Conservation (phyloP, 2,113 vertebrate genomes). For the Heterotis niloticus region DNA sequence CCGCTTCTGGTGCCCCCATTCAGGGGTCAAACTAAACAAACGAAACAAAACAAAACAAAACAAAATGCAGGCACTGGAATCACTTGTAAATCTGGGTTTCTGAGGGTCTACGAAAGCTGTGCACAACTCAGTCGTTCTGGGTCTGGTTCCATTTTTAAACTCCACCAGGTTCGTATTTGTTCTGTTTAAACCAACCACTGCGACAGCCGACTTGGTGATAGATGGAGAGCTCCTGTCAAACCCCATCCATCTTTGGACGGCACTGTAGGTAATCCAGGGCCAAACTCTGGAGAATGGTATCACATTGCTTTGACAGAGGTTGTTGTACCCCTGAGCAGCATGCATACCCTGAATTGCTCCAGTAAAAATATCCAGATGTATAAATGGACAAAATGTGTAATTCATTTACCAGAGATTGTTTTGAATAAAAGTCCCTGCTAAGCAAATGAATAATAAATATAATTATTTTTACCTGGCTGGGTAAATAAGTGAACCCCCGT, state of each 20-base stretch:
- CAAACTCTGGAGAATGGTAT: constrained; percentile 15
- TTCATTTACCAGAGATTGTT: background rate
- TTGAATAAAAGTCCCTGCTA: background rate
- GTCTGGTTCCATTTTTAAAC: constrained; percentile 2
- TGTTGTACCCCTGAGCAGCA: background rate
- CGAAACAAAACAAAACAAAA: background rate
- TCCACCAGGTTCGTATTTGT: constrained; percentile 6
- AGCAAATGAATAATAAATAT: constrained; percentile 4
- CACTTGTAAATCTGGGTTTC: background rate
- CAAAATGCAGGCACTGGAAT: background rate
- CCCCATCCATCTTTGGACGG: background rate
- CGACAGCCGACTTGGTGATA: constrained; percentile 2
- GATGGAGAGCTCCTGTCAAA: background rate
- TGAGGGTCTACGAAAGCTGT: too few species aligned
- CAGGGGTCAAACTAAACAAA: background rate
- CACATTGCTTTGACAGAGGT: background rate
- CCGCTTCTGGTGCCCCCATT: background rate
- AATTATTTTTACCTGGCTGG: background rate
- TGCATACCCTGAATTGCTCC: background rate
- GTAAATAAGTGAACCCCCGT: constrained; percentile 27
- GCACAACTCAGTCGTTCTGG: background rate
- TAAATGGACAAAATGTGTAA: background rate
- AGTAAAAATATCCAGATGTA: background rate
- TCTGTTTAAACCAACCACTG: constrained; percentile 3
- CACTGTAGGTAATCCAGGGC: constrained; percentile 21